Base-by-base conservation (phyloP, 2,888 invertebrate genomes). In the Erannis defoliaria region DNA sequence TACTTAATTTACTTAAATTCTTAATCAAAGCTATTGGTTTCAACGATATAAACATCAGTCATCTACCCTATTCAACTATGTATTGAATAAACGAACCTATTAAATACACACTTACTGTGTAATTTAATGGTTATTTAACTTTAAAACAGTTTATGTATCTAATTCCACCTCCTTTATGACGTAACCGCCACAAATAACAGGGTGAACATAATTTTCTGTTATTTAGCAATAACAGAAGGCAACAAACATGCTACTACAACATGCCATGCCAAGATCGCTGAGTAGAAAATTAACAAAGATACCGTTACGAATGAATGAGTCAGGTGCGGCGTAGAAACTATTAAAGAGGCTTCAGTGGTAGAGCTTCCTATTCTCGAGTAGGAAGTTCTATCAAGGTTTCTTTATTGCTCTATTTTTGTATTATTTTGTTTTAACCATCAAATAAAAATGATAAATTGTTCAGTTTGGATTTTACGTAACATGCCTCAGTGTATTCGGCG, bases 191-290 rank as follows among this genome's bases (percentile, higher is more conserved):
- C 57, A 60, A 33, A 38, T 48, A 42, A 55, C 55, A 45, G 26
- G 53, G 53, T 46, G 56, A 55, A 62, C 54, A 68, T 69, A 64
- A 66, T 58, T 66, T 59, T 51, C 54, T 42, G 14, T 23, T 62
- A 58, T 64, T 66, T 40, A 18, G 48, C 51, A 66, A 58, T 60
- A 59, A 31, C 61, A 62, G 29, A 46, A 58, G 59, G 62, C 64
- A 69, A 62, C 65, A 67, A 69, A 62, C 65, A 67, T 54, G 69
- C 55, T 50, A 61, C 42, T 5, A 19, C 21, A n/a, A 43, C 23
- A 43, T 43, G 42, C 45, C 5, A 31, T 5, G 46, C 12, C 5
- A 29, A 23, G 12, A 10, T 29, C 29, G 4, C 29, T 16, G 29
- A 18, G 46, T 29, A 46, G 12, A 0, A 5, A 16, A 31, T 9